Percentiles rank a stretch among this genome's conserved stretches.
These are phyloP conservation scores for Andrena marginata DNA, from an alignment of 2,888 invertebrate species.

Conservation along the genomic window DNA sequence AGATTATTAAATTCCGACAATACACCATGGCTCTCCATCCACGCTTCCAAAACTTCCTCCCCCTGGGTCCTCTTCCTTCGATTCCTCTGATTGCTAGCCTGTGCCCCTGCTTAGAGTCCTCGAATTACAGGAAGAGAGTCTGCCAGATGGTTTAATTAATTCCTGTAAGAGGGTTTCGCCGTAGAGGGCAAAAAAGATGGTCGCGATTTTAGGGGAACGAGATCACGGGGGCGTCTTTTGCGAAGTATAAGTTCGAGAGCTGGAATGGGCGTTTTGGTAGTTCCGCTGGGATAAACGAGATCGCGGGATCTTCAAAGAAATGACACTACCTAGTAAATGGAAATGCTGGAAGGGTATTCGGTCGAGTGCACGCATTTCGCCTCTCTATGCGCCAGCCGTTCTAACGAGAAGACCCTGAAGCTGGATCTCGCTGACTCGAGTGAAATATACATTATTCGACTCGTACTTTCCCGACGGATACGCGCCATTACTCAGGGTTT, in stretches of 20 bases:
- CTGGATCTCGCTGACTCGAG: not conserved
- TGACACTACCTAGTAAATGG: not conserved
- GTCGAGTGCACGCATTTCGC: not conserved
- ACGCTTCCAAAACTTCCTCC: not conserved
- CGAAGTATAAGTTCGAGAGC: not conserved
- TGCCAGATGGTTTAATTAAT: constrained; percentile 46
- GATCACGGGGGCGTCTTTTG: not conserved
- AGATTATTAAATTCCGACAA: constrained; percentile 54
- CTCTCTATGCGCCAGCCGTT: not conserved
- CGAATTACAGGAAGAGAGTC: constrained; percentile 7
- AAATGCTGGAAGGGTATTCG: not conserved
- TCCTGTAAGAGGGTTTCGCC: constrained; percentile 14
- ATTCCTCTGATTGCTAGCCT: not conserved
- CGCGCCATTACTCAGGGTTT: not conserved
- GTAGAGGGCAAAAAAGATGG: not conserved
- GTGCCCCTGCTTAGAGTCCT: not conserved
- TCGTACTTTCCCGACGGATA: constrained; percentile 1
- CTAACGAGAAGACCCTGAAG: not conserved
- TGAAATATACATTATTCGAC: not conserved
- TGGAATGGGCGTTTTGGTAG: not conserved
- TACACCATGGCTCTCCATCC: not conserved
- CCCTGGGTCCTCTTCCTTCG: not conserved
- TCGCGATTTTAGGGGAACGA: not conserved
- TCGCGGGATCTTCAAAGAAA: not conserved
- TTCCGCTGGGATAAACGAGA: constrained; percentile 4